Conservation (phyloP, 2,888 invertebrate genomes). For the Andrena flavipes region DNA sequence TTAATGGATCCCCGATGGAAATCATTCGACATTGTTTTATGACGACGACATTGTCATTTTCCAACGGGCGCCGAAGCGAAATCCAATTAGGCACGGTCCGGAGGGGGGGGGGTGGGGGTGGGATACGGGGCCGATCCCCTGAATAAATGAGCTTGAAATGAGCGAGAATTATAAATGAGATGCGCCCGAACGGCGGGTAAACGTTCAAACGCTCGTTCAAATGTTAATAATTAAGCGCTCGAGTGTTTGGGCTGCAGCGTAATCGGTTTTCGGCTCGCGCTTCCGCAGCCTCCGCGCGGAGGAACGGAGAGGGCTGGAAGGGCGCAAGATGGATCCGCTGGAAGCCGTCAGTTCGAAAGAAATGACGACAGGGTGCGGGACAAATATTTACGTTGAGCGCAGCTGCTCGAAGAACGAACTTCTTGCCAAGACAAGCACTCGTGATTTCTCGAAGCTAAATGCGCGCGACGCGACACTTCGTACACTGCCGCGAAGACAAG, state of each 20-base stretch:
- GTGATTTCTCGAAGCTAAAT: too few species aligned
- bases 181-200: constrained; percentile 32
- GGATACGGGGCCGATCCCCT: constrained; percentile 3
- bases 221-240: constrained; percentile 52
- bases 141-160: constrained; percentile 63
- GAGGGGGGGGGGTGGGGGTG: neutral
- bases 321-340: neutral
- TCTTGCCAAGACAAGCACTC: too few species aligned
- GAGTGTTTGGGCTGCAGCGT: constrained; percentile 18
- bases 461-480: too few species aligned
- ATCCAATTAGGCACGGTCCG: constrained; percentile 55
- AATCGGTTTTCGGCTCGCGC: constrained; percentile 21
- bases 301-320: neutral
- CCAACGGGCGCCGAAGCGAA: constrained; percentile 39
- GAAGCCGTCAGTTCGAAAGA: neutral
- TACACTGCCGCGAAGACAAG: too few species aligned
- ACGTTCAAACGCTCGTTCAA: constrained; percentile 46
- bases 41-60: constrained; percentile 64
- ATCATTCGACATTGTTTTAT: constrained; percentile 62
- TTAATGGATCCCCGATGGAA: constrained; percentile 65
- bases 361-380: too few species aligned
- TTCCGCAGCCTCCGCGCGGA: neutral
- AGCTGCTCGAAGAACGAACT: too few species aligned
- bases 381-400: too few species aligned
- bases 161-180: constrained; percentile 63